phyloP scores from a whole-genome alignment of 2,113 vertebrate species.

The Archocentrus centrarchus region DNA sequence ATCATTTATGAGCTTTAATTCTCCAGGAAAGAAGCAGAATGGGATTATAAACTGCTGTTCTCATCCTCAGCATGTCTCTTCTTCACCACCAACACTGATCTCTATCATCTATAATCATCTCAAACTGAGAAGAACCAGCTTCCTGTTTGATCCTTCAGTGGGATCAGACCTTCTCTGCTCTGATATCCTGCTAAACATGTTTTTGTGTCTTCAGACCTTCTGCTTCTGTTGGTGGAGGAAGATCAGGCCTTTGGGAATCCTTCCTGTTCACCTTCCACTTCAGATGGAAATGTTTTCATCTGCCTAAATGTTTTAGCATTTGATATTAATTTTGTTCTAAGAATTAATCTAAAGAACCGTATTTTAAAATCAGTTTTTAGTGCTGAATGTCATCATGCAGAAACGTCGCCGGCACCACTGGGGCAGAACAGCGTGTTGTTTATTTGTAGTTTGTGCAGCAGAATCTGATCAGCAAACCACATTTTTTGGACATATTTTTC shows the following conservation, averaged over 20 bases:
- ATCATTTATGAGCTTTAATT: neutral
- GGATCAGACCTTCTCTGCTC: neutral
- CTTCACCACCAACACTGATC: neutral
- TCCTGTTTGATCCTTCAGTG: neutral
- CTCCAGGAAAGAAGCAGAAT: neutral
- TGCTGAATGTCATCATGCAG: neutral
- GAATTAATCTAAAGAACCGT: no score
- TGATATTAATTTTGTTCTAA: no score
- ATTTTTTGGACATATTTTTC: neutral
- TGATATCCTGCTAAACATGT: accelerated
- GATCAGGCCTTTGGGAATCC: neutral
- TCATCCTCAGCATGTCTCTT: neutral
- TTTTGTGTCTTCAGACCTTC: accelerated
- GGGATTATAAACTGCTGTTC: neutral
- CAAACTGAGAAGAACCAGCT: neutral
- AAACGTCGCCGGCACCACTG: neutral
- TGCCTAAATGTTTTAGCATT: neutral
- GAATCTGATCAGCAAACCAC: neutral
- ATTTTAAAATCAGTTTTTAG: no score
- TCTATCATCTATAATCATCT: accelerated
- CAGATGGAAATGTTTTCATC: neutral
- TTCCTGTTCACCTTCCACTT: neutral
- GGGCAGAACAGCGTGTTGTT: neutral
- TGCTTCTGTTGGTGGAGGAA: neutral
- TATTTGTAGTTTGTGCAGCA: neutral